phyloP scores from a whole-genome alignment of 1,140 invertebrate species.

The Cherax quadricarinatus region DNA sequence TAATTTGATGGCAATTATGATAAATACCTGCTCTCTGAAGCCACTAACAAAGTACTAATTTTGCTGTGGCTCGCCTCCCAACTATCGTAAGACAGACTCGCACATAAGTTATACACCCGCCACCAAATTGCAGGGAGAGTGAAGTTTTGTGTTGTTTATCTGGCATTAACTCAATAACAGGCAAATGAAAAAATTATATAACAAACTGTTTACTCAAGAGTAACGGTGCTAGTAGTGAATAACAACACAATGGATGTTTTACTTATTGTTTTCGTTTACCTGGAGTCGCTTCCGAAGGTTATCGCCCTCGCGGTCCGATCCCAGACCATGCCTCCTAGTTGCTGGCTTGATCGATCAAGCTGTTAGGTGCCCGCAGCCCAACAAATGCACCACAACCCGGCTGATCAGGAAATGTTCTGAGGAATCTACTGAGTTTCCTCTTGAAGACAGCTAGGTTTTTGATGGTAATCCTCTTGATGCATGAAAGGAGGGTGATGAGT shows the following conservation, averaged over 20 bases:
- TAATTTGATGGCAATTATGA: constrained; percentile 5
- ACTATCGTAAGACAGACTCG: not conserved
- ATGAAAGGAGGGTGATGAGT: too few relatives aligned
- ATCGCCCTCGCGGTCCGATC: too few relatives aligned
- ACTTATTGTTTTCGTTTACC: not conserved
- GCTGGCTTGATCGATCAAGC: too few relatives aligned
- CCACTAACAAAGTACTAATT: not conserved
- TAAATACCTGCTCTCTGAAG: constrained; percentile 2
- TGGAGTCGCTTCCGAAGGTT: too few relatives aligned
- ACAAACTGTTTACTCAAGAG: not conserved
- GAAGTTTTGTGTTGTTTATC: not conserved
- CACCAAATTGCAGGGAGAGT: not conserved
- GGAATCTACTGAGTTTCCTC: too few relatives aligned
- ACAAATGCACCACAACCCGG: too few relatives aligned
- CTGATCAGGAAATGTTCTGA: too few relatives aligned
- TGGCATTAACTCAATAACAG: not conserved
- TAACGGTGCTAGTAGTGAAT: not conserved
- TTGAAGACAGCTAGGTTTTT: too few relatives aligned
- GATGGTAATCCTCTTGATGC: too few relatives aligned
- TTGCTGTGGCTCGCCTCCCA: not conserved
- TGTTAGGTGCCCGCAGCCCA: too few relatives aligned
- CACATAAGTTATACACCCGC: not conserved
- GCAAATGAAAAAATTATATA: not conserved
- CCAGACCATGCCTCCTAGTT: too few relatives aligned
- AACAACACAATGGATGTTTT: not conserved